Evolutionary conservation across 2,797 vertebrate genomes (phyloP).

Genomic region (Selene dorsalis): DNA sequence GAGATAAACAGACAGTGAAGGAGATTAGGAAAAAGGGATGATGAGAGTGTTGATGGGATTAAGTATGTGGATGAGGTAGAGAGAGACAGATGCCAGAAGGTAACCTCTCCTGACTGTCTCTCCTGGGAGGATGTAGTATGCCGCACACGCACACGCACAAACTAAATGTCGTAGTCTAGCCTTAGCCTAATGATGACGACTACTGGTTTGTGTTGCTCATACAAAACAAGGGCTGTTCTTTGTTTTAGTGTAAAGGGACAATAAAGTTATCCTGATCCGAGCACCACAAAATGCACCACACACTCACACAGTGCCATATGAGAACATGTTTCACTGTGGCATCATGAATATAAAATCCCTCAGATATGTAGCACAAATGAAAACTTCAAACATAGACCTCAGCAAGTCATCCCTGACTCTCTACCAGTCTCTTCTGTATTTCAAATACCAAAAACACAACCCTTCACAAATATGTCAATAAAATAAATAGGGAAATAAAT

Average conservation of each 20-base stretch:
- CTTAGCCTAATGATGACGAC: too few species aligned
- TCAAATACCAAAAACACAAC: not conserved
- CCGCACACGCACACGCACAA: not conserved
- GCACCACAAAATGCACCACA: not conserved
- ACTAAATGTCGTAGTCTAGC: not conserved
- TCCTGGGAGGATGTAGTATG: constrained; percentile 8
- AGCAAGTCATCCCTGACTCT: not conserved
- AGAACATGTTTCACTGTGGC: not conserved
- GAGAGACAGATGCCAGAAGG: constrained; percentile 44
- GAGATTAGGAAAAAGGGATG: constrained; percentile 33
- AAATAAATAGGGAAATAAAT: not conserved
- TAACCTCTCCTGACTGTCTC: constrained; percentile 7
- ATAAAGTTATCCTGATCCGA: not conserved
- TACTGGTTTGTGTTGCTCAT: too few species aligned
- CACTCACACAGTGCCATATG: not conserved
- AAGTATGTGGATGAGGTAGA: constrained; percentile 42
- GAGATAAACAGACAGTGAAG: constrained; percentile 25
- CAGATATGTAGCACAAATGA: not conserved
- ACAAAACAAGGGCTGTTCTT: too few species aligned
- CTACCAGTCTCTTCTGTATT: not conserved
- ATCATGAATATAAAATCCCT: not conserved
- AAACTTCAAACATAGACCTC: not conserved
- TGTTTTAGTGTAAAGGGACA: too few species aligned
- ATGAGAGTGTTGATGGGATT: constrained; percentile 44
- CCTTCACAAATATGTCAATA: not conserved